Percentiles rank a stretch among this genome's conserved stretches.
These are phyloP conservation scores for Ptiloglossa arizonensis DNA, from an alignment of 1,140 invertebrate species.

Conservation along the genomic window DNA sequence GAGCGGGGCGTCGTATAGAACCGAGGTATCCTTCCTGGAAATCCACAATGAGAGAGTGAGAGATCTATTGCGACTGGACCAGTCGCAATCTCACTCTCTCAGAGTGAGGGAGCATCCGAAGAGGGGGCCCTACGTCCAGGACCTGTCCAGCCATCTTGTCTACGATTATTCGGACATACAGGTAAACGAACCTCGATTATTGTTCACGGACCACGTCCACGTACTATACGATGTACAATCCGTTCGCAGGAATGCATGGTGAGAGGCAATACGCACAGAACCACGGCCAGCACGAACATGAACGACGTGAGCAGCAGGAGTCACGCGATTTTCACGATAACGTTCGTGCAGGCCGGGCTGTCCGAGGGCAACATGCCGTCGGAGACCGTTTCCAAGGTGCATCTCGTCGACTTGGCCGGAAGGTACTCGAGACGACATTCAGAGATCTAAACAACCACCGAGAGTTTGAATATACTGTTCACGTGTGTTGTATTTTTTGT, in stretches of 20 bases:
- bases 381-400: conserved; percentile 94
- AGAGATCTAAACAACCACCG: too few species aligned
- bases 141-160: conserved; percentile 92
- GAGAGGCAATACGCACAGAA: conserved; percentile 89
- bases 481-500: too few species aligned
- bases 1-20: conserved; percentile 90
- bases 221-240: background rate
- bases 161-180: conserved; percentile 93
- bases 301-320: conserved; percentile 94
- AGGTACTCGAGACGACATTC: conserved; percentile 83
- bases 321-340: conserved; percentile 98
- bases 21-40: conserved; percentile 93
- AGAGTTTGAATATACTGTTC: too few species aligned
- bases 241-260: conserved; percentile 86
- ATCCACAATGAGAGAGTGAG: conserved; percentile 96
- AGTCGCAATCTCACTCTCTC: conserved; percentile 87
- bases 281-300: conserved; percentile 92
- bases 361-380: conserved; percentile 90
- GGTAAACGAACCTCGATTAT: conserved; percentile 80
- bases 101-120: conserved; percentile 95
- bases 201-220: too few species aligned
- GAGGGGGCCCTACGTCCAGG: conserved; percentile 96
- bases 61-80: conserved; percentile 89
- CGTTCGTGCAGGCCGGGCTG: conserved; percentile 92
- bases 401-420: conserved; percentile 93